Percentiles rank a stretch among this genome's conserved stretches.
Conservation (phyloP, 2,888 invertebrate genomes). For the Hemicrepidius hirtus region DNA sequence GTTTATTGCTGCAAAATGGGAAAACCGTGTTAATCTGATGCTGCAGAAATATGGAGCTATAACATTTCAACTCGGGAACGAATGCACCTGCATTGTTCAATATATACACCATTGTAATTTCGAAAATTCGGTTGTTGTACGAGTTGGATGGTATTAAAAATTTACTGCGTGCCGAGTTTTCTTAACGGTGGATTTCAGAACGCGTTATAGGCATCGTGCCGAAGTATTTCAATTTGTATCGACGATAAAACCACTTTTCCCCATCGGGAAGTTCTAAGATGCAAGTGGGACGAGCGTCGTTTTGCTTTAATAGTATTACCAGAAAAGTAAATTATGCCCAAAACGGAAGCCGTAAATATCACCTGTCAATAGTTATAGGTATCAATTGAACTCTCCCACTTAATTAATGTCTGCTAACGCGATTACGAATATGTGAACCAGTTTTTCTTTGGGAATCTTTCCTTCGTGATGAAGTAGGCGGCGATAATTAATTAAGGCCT, state of each 20-base stretch:
- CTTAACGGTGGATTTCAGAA: conserved; percentile 51
- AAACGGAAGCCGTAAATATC: conserved; percentile 41
- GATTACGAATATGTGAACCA: conserved; percentile 4
- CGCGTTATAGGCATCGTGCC: conserved; percentile 33
- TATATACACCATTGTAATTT: conserved; percentile 37
- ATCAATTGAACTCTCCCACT: conserved; percentile 40
- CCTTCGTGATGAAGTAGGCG: neutral
- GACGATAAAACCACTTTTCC: conserved; percentile 48
- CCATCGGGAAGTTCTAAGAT: conserved; percentile 32
- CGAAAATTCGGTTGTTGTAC: conserved; percentile 47
- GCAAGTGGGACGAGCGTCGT: conserved; percentile 34
- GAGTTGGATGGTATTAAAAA: conserved; percentile 49
- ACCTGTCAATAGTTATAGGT: conserved; percentile 42
- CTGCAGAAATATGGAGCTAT: conserved; percentile 34
- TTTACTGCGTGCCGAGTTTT: conserved; percentile 53
- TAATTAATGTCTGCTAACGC: conserved; percentile 13
- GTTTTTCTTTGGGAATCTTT: conserved; percentile 9
- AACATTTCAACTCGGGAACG: neutral
- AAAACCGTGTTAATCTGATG: conserved; percentile 45
- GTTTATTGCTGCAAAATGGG: conserved; percentile 45
- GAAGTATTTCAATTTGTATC: conserved; percentile 52
- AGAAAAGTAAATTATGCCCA: conserved; percentile 49
- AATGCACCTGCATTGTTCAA: conserved; percentile 40
- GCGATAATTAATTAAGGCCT: conserved; percentile 22
- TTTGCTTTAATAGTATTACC: conserved; percentile 50